These are phyloP conservation scores for Melanogrammus aeglefinus DNA, from an alignment of 2,797 vertebrate species.

Conservation along the genomic window DNA sequence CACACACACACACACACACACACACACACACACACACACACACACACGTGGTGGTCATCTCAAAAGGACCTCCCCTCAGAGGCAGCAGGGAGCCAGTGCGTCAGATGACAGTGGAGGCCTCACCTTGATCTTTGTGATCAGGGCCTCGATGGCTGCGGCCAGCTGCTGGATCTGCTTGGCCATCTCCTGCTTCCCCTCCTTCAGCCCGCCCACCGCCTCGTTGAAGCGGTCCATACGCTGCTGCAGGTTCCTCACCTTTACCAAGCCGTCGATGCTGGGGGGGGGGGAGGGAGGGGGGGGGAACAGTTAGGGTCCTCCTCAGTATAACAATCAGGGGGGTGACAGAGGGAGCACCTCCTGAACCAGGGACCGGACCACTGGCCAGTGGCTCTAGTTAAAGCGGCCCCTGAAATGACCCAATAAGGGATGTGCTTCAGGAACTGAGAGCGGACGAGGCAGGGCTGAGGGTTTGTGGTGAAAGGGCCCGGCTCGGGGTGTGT, in stretches of 20 bases:
- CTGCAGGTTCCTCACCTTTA: constrained; percentile 88
- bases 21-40: not conserved
- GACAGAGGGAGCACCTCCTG: no score
- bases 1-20: no score
- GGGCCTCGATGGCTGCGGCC: constrained; percentile 82
- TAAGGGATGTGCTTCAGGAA: no score
- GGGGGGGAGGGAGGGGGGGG: not conserved
- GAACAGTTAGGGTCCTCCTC: not conserved
- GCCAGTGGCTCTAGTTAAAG: no score
- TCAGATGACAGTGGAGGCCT: not conserved
- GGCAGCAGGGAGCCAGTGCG: not conserved
- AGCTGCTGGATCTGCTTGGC: constrained; percentile 85
- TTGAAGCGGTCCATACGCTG: constrained; percentile 87
- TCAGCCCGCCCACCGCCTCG: constrained; percentile 86
- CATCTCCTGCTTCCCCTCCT: constrained; percentile 94
- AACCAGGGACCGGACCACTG: no score
- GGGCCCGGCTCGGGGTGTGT: no score
- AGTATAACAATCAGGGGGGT: no score
- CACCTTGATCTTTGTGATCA: constrained; percentile 90
- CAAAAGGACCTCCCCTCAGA: not conserved
- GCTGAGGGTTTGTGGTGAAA: no score
- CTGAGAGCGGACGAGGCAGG: no score
- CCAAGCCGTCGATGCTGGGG: constrained; percentile 85
- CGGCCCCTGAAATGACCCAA: no score
- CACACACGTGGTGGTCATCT: not conserved